A percentile compares a stretch with the other conserved stretches of the same genome.
Evolutionary conservation across 2,888 invertebrate genomes (phyloP).

Genomic region (Brenthis daphne): DNA sequence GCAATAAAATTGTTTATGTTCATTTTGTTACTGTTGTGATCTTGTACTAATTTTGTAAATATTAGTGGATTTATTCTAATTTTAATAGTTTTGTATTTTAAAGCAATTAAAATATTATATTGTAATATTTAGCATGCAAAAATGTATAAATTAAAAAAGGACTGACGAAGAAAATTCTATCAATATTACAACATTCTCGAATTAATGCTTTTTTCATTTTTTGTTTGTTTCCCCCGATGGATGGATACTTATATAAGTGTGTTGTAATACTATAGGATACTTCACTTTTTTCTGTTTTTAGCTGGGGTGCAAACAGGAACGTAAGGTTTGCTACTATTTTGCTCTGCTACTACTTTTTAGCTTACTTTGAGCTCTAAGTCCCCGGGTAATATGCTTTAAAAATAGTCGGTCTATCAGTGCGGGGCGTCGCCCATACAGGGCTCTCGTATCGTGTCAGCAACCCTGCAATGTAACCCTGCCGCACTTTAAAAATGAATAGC

Average conservation of each 20-base stretch:
- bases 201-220: no score
- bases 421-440: neutral
- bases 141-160: no score
- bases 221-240: neutral
- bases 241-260: neutral
- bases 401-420: constrained; percentile 6
- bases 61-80: no score
- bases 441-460: constrained; percentile 15
- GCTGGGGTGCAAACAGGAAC: constrained; percentile 18
- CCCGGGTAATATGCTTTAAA: constrained; percentile 13
- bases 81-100: no score
- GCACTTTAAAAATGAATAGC: constrained; percentile 14
- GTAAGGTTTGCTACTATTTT: constrained; percentile 24
- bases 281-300: constrained; percentile 21
- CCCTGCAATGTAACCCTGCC: constrained; percentile 5
- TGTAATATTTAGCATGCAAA: no score
- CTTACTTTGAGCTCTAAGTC: constrained; percentile 18
- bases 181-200: neutral
- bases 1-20: no score
- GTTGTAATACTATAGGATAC: constrained; percentile 17
- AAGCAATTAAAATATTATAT: no score
- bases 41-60: no score
- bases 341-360: constrained; percentile 12
- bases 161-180: neutral
- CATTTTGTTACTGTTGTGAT: no score